These are phyloP conservation scores for Channa maculata DNA, from an alignment of 2,113 vertebrate species.

Conservation along the genomic window DNA sequence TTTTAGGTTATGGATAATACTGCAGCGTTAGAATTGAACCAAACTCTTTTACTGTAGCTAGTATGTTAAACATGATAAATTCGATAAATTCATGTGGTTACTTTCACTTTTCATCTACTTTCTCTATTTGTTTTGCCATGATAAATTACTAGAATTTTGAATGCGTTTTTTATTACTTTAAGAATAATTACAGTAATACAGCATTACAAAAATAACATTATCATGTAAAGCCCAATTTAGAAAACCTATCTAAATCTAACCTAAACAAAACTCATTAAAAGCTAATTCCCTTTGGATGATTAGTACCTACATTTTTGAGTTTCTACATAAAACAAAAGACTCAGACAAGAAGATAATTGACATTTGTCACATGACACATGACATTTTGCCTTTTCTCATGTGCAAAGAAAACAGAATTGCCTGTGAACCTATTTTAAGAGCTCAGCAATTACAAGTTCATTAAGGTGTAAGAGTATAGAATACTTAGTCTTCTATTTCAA, in stretches of 20 bases:
- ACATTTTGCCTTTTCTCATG: background rate
- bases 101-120: constrained; percentile 24
- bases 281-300: background rate
- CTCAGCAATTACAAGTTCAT: too few relatives aligned
- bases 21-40: too few relatives aligned
- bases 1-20: background rate
- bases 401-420: background rate
- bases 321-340: background rate
- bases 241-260: too few relatives aligned
- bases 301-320: background rate
- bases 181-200: too few relatives aligned
- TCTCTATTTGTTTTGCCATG: background rate
- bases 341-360: background rate
- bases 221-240: background rate
- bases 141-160: background rate
- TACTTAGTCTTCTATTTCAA: background rate
- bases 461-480: too few relatives aligned
- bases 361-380: too few relatives aligned
- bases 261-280: background rate
- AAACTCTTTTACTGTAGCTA: background rate
- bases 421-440: too few relatives aligned
- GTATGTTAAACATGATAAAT: background rate
- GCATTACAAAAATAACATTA: too few relatives aligned
- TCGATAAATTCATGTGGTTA: background rate
- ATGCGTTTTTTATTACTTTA: too few relatives aligned